These are phyloP conservation scores for Columbina picui DNA, from an alignment of 2,113 vertebrate genomes.

Conservation along the genomic window DNA sequence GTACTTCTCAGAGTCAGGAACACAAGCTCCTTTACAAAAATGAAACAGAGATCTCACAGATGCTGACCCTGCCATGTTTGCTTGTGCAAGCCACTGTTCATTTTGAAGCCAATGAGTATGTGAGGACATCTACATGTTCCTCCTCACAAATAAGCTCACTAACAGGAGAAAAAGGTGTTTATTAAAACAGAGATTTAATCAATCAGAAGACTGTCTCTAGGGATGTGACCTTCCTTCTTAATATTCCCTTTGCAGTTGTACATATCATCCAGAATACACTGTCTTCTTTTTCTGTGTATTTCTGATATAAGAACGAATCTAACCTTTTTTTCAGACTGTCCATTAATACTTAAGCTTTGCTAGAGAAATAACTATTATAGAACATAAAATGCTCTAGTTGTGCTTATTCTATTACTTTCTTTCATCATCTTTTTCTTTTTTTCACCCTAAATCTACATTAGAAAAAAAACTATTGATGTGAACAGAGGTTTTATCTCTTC, in stretches of 20 bases:
- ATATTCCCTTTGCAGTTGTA: neutral
- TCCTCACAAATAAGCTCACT: neutral
- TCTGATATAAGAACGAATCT: neutral
- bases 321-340: neutral
- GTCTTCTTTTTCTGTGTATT: neutral
- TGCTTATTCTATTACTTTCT: neutral
- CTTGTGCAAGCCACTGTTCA: neutral
- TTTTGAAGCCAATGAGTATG: neutral
- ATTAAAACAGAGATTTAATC: neutral
- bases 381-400: neutral
- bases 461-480: neutral
- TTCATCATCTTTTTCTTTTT: neutral
- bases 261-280: neutral
- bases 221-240: neutral
- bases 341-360: neutral
- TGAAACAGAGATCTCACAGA: accelerated
- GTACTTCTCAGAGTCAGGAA: neutral
- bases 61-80: neutral
- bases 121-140: neutral
- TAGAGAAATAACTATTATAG: neutral
- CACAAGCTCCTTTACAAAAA: neutral
- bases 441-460: neutral
- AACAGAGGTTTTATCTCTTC: neutral
- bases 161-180: neutral
- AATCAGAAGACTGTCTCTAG: neutral